Evolutionary conservation across 2,888 invertebrate genomes (phyloP).

Genomic region (Aspidapion aeneum): DNA sequence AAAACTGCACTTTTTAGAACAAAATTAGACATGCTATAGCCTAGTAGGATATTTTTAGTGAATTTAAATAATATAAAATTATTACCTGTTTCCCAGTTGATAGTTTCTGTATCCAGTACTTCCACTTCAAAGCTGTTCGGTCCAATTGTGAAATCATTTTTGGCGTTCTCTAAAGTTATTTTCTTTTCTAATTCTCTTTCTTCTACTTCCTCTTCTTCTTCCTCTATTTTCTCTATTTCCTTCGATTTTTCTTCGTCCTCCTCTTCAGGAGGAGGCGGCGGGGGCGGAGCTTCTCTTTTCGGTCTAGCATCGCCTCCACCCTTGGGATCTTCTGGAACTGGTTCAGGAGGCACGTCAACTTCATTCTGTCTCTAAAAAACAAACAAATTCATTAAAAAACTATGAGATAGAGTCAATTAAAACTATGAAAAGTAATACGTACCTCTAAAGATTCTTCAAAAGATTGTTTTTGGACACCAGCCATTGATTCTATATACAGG

Average conservation of each 20-base stretch:
- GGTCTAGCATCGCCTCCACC: conserved; percentile 25
- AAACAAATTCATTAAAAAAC: conserved; percentile 3
- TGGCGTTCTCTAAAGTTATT: conserved; percentile 38
- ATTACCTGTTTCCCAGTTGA: too few species aligned
- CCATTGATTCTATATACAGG: conserved; percentile 39
- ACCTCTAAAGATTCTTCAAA: not conserved
- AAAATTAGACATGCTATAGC: too few species aligned
- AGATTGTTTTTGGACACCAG: conserved; percentile 4
- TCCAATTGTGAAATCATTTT: conserved; percentile 42
- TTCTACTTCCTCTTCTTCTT: conserved; percentile 15
- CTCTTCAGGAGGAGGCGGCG: conserved; percentile 6
- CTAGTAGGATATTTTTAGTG: too few species aligned
- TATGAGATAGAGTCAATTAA: too few species aligned
- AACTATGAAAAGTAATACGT: too few species aligned
- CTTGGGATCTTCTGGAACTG: conserved; percentile 12
- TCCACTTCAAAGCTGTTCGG: conserved; percentile 38
- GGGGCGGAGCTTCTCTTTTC: not conserved
- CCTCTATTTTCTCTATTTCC: conserved; percentile 15
- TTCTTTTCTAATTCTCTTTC: conserved; percentile 21
- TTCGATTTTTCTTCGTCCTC: not conserved
- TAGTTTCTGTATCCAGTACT: too few species aligned
- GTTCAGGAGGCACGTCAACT: too few species aligned
- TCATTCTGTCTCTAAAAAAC: conserved; percentile 10
- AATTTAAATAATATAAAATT: too few species aligned
- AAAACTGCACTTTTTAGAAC: too few species aligned